Base-by-base conservation (phyloP, 2,888 invertebrate species). In the Portevinia maculata region DNA sequence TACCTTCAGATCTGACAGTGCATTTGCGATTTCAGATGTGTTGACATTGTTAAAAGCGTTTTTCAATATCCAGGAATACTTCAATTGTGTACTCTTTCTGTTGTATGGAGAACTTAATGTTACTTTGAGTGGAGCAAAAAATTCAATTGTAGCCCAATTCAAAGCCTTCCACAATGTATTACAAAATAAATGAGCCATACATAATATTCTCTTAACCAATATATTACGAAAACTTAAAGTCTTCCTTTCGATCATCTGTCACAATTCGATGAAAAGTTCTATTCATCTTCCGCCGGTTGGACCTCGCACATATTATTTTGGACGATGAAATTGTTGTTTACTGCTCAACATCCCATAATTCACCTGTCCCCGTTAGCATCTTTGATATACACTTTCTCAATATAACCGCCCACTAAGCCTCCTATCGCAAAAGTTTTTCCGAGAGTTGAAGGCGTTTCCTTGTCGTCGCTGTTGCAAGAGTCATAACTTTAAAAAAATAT, bases 371-470 rank as follows among this genome's bases (percentile, higher is more conserved):
- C 79, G 57, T 74, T 67, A 48, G 55, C 28, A 44, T 55, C 32
- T 50, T 50, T 76, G 50, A 64, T 55, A 67, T 13, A 6, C 17
- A n/a, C 24, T 34, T 52, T 50, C 55, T 39, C 24, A 69, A 3
- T 15, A 67, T 15, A 37, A 70, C 48, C 70, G 71, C 83, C 83
- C 71, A 83, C 83, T 24, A 21, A 34, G 67, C 24, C 24, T 2
- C 24, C 34, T n/a, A n/a, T n/a, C 17, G 8, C 44, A 57, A 48
- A 34, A 71, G 21, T 24, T 8, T 41, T 21, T 21, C 48, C 41
- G 41, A 15, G 34, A 52, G 59, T 67, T 65, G 74, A 75, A 65
- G 65, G 65, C 52, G 52, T 52, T 75, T 75, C 65, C 65, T 75
- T 59, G 74, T 75, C 32, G 65, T 30, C 8, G 13, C 46, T 28